phyloP scores from a whole-genome alignment of 2,797 vertebrate species.

The Acanthurus lineatus region DNA sequence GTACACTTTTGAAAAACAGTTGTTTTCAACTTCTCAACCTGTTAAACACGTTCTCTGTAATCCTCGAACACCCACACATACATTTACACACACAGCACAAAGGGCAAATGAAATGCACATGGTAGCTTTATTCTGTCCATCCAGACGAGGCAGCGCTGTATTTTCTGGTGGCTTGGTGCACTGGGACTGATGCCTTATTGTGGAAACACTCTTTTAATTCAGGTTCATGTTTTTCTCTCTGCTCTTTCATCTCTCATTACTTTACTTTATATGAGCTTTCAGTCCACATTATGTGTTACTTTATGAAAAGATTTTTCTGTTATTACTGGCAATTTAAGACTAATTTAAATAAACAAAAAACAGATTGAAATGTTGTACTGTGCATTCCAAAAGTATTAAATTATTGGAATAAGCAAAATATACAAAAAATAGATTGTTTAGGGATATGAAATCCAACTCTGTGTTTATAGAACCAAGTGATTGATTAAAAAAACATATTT shows the following conservation, averaged over 20 bases:
- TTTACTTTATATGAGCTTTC: neutral
- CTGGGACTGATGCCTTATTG: constrained; percentile 5
- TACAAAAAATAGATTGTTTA: neutral
- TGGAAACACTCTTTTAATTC: neutral
- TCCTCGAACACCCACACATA: neutral
- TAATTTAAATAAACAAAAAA: neutral
- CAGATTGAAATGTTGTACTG: neutral
- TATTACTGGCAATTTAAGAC: neutral
- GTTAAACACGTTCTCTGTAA: neutral
- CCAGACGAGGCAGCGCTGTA: neutral
- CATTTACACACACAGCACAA: neutral
- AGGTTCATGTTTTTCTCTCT: neutral
- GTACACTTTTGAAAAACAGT: neutral
- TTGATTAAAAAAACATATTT: too few relatives aligned
- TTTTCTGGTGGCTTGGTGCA: constrained; percentile 3
- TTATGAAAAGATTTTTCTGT: neutral
- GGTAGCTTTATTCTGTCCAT: constrained; percentile 45
- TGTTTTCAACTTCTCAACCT: constrained; percentile 18
- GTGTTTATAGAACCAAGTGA: neutral
- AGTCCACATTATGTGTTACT: neutral
- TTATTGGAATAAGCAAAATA: neutral
- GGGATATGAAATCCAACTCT: neutral
- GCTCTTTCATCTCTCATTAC: neutral
- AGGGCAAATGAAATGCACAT: constrained; percentile 28
- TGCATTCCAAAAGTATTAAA: neutral